Evolutionary conservation across 2,113 vertebrate genomes (phyloP).

Genomic region (Thalassoma bifasciatum): DNA sequence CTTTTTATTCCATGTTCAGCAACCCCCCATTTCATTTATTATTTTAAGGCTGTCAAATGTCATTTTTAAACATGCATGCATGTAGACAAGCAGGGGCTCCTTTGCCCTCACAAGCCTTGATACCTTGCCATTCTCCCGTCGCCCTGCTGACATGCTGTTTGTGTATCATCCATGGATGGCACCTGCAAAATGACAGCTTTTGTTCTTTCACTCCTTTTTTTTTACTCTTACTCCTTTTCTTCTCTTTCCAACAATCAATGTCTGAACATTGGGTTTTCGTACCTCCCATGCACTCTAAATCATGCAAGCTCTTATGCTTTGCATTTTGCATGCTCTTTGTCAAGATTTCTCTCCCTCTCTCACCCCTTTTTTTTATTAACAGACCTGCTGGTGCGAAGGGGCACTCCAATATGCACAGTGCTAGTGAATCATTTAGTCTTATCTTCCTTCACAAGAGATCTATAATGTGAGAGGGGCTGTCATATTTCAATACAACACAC

Average conservation of each 20-base stretch:
- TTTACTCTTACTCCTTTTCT: not conserved
- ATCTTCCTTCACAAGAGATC: conserved; percentile 19
- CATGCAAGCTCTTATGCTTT: conserved; percentile 31
- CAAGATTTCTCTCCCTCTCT: not conserved
- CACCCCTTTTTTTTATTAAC: not conserved
- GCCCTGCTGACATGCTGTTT: conserved; percentile 31
- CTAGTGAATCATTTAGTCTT: conserved; percentile 16
- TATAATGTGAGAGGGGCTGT: conserved; percentile 23
- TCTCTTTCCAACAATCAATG: not conserved
- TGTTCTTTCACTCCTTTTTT: conserved; percentile 4
- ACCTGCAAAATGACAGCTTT: conserved; percentile 21
- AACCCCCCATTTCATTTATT: conserved; percentile 1
- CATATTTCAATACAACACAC: conserved; percentile 27
- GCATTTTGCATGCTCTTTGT: conserved; percentile 6
- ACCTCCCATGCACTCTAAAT: conserved; percentile 15
- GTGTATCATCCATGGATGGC: conserved; percentile 38
- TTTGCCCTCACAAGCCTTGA: conserved; percentile 24
- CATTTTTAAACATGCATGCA: not conserved
- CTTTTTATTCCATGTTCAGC: conserved; percentile 28
- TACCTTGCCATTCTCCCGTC: conserved; percentile 40
- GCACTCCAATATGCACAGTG: not conserved
- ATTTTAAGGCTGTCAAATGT: conserved; percentile 40
- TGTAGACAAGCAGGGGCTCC: not conserved
- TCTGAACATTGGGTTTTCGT: not conserved
- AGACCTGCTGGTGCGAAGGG: not conserved